Evolutionary conservation across 2,888 invertebrate genomes (phyloP), one percentile per base, ranked within the genome.

Genomic region (Himalopsyche japonica): DNA sequence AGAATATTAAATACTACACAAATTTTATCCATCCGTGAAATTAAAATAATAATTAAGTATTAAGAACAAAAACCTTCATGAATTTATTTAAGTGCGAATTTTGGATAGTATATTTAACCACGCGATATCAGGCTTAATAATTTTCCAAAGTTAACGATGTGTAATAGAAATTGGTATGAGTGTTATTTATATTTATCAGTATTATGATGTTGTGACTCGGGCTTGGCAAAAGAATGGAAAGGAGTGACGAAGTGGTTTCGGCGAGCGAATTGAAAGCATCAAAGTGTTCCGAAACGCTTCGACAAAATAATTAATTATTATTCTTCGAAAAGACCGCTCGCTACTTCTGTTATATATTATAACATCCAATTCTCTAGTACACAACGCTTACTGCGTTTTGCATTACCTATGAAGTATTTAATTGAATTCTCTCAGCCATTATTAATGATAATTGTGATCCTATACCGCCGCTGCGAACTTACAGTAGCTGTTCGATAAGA

Each of bases 261-360:
- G 32, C 70, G 83, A 78, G 80, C 80, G 32, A 78, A 83, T 83
- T 83, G 83, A 83, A 83, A 83, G 83, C 76, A 80, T 83, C 80
- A 80, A 83, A 83, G 70, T 79, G 83, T 83, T 80, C 76, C 83
- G 83, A 80, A 83, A 83, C 82, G 77, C 48, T 78, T 82, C 70
- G 70, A 70, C 70, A 70, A 70, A 70, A 70, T 70, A 70, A 70
- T 70, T 70, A 70, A 70, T 70, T 70, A 70, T 70, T 70, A 70
- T 70, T 70, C 70, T 24, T 12, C 70, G 70, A 70, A 27, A 43
- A 70, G 70, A 70, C 70, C 70, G 24, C 70, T 7, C 70, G 27
- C 24, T 27, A 70, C 70, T 24, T 70, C 70, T 15, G 70, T 30
- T 27, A 27, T 30, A 27, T 43, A 43, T 15, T 43, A 43, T 43